Conservation (phyloP, 1,140 invertebrate genomes). For the Trachelipus rathkii region DNA sequence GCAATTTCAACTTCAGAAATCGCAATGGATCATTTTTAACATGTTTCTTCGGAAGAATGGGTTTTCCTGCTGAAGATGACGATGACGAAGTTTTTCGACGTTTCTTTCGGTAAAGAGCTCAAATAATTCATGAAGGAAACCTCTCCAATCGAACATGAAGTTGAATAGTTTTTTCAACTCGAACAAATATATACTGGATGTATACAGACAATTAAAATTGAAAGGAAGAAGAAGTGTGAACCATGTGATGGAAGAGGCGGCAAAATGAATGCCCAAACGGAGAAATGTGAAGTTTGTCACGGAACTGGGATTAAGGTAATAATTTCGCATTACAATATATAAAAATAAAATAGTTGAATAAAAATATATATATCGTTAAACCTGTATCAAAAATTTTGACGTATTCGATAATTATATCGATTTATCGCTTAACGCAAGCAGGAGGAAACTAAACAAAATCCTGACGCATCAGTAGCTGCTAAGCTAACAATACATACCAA, state of each 20-base stretch:
- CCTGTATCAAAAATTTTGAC: no score
- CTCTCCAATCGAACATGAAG: slow-evolving; percentile 38
- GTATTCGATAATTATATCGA: no score
- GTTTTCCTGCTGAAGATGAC: slow-evolving; percentile 29
- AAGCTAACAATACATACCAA: no score
- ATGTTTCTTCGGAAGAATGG: slow-evolving; percentile 59
- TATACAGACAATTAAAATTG: slow-evolving; percentile 53
- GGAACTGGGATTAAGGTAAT: slow-evolving; percentile 52
- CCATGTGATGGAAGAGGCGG: slow-evolving; percentile 55
- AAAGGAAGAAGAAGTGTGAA: slow-evolving; percentile 52
- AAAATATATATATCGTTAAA: no score
- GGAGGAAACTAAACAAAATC: no score
- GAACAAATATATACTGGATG: slow-evolving; percentile 55
- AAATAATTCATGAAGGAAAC: slow-evolving; percentile 8
- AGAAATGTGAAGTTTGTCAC: slow-evolving; percentile 49
- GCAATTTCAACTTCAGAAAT: slow-evolving; percentile 53
- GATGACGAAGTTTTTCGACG: slow-evolving; percentile 3
- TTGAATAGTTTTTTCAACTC: slow-evolving; percentile 52
- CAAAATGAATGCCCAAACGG: slow-evolving; percentile 51
- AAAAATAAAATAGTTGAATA: no score
- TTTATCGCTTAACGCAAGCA: no score
- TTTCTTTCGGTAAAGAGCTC: not conserved
- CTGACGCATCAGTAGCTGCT: no score
- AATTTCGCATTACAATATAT: no score
- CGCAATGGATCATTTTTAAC: slow-evolving; percentile 61